These are phyloP conservation scores for Gallirallus australis DNA, from an alignment of 2,797 vertebrate genomes.

Conservation along the genomic window DNA sequence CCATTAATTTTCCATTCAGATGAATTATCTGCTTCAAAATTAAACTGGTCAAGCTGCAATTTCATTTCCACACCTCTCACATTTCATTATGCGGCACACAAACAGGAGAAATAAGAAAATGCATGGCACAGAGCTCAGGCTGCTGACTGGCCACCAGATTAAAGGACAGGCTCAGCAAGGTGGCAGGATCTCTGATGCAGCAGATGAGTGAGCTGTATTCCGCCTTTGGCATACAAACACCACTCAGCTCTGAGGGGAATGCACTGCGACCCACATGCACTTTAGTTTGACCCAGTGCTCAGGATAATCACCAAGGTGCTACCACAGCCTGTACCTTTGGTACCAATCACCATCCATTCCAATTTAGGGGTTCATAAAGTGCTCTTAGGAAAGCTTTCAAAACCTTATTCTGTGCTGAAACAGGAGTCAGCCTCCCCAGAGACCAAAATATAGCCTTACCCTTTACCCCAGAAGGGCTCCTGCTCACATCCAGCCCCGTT, in stretches of 20 bases:
- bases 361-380: neutral
- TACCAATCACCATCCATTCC: neutral
- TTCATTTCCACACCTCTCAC: neutral
- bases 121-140: neutral
- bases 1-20: neutral
- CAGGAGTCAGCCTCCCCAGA: neutral
- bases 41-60: neutral
- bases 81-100: neutral
- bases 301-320: neutral
- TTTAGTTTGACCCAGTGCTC: neutral
- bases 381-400: neutral
- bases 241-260: neutral
- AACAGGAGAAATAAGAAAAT: neutral
- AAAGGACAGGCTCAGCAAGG: neutral
- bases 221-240: neutral
- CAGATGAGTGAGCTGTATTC: neutral
- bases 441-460: neutral
- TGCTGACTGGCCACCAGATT: neutral
- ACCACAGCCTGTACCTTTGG: neutral
- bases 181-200: neutral
- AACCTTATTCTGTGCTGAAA: neutral
- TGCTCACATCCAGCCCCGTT: neutral
- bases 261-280: neutral
- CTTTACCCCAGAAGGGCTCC: neutral
- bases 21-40: neutral